Evolutionary conservation across 2,888 invertebrate species (phyloP), one percentile per base, ranked within the genome.

Genomic region (Pyralis farinalis): DNA sequence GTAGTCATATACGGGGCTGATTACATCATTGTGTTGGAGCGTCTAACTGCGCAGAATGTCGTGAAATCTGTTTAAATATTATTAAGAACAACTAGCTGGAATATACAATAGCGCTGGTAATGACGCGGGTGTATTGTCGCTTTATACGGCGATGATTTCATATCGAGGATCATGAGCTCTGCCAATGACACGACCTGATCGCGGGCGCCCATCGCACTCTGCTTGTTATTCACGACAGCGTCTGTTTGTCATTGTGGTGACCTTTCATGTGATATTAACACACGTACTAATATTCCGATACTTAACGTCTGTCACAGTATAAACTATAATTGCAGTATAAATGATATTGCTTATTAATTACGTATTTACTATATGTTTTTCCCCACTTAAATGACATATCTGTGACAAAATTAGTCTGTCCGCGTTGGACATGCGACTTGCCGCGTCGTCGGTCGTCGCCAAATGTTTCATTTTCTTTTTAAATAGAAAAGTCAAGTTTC

Each of bases 1-100:
- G 43, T 38, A 30, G n/a, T n/a, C 32, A 48, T 36, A 44, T 37
- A 39, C 32, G 27, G 47, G 36, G 44, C 40, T 47, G 64, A 72
- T 83, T 81, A 77, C 78, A 78, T 76, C 71, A 81, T 53, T 42
- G 37, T 16, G 4, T 45, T 46, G 39, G 37, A 49, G 43, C 40
- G 42, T 47, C 37, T 65, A 71, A 81, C 78, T 83, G 81, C 84
- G 88, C 80, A 85, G 68, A 75, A 73, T 67, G 61, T 16, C 16
- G 16, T 52, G 59, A 76, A 82, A 81, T 77, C 79, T 84, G 79
- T 74, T 69, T 67, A 84, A 87, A 84, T 70, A 83, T 47, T 44
- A 49, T 68, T 63, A 65, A 69, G 72, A 73, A 77, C 71, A 77
- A 64, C 55, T 63, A 60, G 25, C 8, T 56, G 67, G 68, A 65